Evolutionary conservation across 1,140 invertebrate species (phyloP).

Genomic region (Sminthurides bifidus): DNA sequence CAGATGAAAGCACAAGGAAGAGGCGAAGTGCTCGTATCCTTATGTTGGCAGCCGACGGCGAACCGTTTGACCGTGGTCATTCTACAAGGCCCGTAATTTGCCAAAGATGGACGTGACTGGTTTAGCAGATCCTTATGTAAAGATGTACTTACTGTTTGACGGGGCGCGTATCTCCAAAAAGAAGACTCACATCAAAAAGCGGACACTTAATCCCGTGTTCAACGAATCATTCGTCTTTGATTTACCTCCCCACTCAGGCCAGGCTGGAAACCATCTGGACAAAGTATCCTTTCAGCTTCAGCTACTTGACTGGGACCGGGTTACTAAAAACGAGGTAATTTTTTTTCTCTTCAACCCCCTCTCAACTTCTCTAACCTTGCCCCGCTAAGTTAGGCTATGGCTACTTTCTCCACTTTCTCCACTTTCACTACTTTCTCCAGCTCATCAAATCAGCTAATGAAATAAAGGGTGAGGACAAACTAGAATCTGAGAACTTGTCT

Average conservation of each 20-base stretch:
- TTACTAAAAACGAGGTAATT: constrained; percentile 89
- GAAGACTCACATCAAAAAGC: constrained; percentile 97
- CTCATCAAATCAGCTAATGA: too few relatives aligned
- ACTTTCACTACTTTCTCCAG: neutral
- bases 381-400: neutral
- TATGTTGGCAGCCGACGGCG: constrained; percentile 87
- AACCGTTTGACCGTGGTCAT: constrained; percentile 75
- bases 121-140: constrained; percentile 79
- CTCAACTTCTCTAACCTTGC: neutral
- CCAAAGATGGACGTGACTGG: constrained; percentile 93
- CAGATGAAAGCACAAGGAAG: constrained; percentile 75
- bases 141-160: constrained; percentile 92
- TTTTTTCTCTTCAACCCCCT: neutral
- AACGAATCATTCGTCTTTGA: constrained; percentile 90
- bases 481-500: too few relatives aligned
- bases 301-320: constrained; percentile 89
- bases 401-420: neutral
- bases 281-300: constrained; percentile 85
- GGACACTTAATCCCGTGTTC: constrained; percentile 93
- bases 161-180: constrained; percentile 96
- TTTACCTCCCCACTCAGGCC: constrained; percentile 55
- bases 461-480: too few relatives aligned
- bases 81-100: constrained; percentile 79
- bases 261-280: constrained; percentile 52
- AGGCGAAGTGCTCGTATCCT: constrained; percentile 77